A percentile compares a stretch with the other conserved stretches of the same genome.
Conservation (phyloP, 2,797 vertebrate genomes). For the Xerus rutilus region DNA sequence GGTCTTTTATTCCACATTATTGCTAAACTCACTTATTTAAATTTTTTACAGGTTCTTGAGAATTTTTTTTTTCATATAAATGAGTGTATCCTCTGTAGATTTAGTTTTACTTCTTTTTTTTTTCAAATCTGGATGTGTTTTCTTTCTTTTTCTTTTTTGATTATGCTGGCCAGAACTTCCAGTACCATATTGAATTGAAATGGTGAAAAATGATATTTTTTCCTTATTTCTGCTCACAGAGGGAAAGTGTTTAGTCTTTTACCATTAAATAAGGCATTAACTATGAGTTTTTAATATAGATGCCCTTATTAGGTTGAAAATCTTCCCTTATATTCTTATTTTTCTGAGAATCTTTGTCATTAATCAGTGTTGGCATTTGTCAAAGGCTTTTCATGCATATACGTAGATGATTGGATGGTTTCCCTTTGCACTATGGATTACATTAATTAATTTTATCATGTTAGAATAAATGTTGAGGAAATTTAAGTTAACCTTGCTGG, state of each 20-base stretch:
- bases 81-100: not conserved
- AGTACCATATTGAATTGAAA: not conserved
- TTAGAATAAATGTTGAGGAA: not conserved
- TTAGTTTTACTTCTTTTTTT: not conserved
- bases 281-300: not conserved
- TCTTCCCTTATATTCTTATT: not conserved
- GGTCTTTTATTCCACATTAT: not conserved
- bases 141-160: conserved; percentile 11
- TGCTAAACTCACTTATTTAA: not conserved
- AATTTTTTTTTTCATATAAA: not conserved
- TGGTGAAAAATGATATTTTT: not conserved
- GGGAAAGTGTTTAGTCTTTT: not conserved
- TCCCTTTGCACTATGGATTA: not conserved
- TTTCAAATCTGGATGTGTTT: not conserved
- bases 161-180: not conserved
- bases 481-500: not conserved
- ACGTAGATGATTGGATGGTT: not conserved
- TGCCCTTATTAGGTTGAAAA: not conserved
- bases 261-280: not conserved
- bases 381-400: not conserved
- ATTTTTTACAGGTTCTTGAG: conserved; percentile 16
- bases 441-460: conserved; percentile 18
- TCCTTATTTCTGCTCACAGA: not conserved
- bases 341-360: conserved; percentile 25
- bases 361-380: not conserved